These are phyloP conservation scores for Myzus persicae DNA, from an alignment of 1,140 invertebrate genomes.

Conservation along the genomic window DNA sequence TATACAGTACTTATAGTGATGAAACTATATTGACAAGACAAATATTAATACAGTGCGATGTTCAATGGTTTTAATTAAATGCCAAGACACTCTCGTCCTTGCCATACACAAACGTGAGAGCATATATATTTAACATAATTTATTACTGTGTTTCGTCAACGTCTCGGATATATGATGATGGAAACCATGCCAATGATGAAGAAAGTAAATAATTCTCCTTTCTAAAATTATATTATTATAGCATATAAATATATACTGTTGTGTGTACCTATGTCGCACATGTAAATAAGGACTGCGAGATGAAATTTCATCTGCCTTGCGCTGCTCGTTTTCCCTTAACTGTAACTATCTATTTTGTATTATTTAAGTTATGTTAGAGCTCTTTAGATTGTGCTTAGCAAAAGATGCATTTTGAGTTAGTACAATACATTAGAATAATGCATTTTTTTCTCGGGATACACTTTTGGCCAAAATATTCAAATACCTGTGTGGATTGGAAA, in stretches of 20 bases:
- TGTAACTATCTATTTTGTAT: neutral
- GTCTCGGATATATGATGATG: neutral
- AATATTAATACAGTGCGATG: neutral
- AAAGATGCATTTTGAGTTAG: neutral
- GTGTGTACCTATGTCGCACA: no score
- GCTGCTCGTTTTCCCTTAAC: neutral
- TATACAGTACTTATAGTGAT: neutral
- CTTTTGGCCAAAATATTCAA: neutral
- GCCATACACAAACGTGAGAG: neutral
- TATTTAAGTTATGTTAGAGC: neutral
- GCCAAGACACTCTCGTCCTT: neutral
- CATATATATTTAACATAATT: neutral
- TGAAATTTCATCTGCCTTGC: neutral
- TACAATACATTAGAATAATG: neutral
- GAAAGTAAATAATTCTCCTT: neutral
- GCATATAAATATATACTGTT: no score
- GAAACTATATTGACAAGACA: slow-evolving; percentile 2
- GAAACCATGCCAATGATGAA: neutral
- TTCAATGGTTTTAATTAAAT: neutral
- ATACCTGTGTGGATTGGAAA: neutral
- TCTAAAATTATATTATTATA: neutral
- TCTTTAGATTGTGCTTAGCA: neutral
- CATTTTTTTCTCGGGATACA: neutral
- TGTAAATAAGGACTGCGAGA: neutral
- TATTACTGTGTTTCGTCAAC: neutral